Evolutionary conservation across 1,140 invertebrate species (phyloP), one percentile per base, ranked within the genome.

Genomic region (Andrena cerasifolii): DNA sequence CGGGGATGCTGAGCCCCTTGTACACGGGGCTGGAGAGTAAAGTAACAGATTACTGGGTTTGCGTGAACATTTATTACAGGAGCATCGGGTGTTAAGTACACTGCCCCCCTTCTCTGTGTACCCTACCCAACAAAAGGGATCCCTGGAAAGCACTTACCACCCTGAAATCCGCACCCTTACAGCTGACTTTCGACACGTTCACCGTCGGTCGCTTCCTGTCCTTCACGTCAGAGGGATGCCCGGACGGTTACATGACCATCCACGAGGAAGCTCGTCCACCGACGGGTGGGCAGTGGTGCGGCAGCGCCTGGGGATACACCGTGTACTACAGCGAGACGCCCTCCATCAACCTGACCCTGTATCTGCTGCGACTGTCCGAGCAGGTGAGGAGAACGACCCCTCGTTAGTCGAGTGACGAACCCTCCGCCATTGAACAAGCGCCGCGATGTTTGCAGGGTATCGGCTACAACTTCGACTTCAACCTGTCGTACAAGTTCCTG

Each of bases 321-420:
- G 96, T 97, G 33, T 97, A 97, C 92, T 97, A 97, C 93, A 96
- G 96, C 90, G 96, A 97, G 91, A 96, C 95, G 26, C 92, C 94
- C 72, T 96, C 95, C 71, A 95, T 97, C 78, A 96, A 96, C 89
- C 92, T 97, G 85, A 96, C 96, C 24, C 92, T 97, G 51, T 93
- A 94, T 86, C 91, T 97, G 31, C 94, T 95, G 78, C 94, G 94
- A 82, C 91, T 96, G 51, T 95, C 95, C 71, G 96, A 96, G 91
- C 95, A 96, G 95, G 95, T 96, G 90, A 81, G n/a, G n/a, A 1
- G 26, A 16, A 51, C 12, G 5, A 33, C 6, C n/a, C n/a, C n/a
- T 53, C 8, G 6, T 10, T 0, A 2, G 21, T 53, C 21, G n/a
- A 14, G 3, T 7, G 21, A 51, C 49, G 24, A 40, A 40, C 10